Base-by-base conservation (phyloP, 1,140 invertebrate species). In the Protaetia brevitarsis region DNA sequence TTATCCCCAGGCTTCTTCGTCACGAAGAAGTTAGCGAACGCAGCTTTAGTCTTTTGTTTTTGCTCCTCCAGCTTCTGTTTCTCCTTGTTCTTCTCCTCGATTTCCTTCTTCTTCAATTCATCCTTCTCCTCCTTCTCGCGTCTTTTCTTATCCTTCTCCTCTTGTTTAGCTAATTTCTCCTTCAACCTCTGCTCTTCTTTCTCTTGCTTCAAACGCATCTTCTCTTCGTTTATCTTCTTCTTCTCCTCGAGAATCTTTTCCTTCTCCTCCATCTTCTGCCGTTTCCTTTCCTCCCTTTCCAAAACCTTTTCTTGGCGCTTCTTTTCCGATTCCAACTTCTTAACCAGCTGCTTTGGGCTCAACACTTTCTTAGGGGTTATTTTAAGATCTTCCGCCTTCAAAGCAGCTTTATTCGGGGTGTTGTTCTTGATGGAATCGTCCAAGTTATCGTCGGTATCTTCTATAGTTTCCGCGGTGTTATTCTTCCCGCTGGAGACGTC, bases 21-120 rank as follows among this genome's bases (percentile, higher is more conserved):
- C 10, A 89, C 86, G 78, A 93, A 94, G 77, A 94, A 95, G 71
- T 88, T 93, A 0, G 82, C 86, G 75, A 94, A 93, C 23, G 85
- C 87, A 36, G 87, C 86, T 6, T 88, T 88, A 1, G 85, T 85
- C 73, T 91, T 92, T 65, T 87, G 85, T 72, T 89, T 90, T 74
- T 88, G 87, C 71, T 88, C 84, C 74, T 86, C 85, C 69, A 86
- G 83, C 76, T 84, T 84, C 2, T 81, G 80, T 68, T 83, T 81
- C 68, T 82, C 84, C 60, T 82, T 83, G 56, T 82, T 80, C 56
- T 79, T 79, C 64, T 77, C 58, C 73, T 83, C 79, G 45, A 77
- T 70, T 67, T 78, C 76, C 73, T 77, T 77, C 3, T 72, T 68
- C 69, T 76, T 76, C 56, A 66, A 60, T 58, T 73, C 70, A 66